A percentile compares a stretch with the other conserved stretches of the same genome.
phyloP scores from a whole-genome alignment of 2,888 invertebrate genomes.

The Philereme transversata region DNA sequence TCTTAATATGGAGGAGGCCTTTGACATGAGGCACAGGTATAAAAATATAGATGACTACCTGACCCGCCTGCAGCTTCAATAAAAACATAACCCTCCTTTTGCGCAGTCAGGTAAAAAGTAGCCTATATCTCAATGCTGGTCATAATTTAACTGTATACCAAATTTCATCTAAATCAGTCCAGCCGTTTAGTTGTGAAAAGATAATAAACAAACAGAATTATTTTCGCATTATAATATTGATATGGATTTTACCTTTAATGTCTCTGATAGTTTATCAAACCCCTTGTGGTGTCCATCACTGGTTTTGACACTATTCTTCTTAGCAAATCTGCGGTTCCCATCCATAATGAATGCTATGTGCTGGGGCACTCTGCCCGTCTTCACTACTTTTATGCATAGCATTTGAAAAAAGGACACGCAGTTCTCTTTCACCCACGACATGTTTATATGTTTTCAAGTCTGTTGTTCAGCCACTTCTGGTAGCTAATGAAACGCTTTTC shows the following conservation, averaged over 20 bases:
- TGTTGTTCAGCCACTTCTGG: slow-evolving; percentile 3
- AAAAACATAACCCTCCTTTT: no score
- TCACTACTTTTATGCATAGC: slow-evolving; percentile 87
- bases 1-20: no score
- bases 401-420: slow-evolving; percentile 90
- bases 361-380: slow-evolving; percentile 92
- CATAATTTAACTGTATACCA: no score
- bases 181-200: no score
- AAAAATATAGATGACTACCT: no score
- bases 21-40: no score
- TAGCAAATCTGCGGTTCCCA: slow-evolving; percentile 97
- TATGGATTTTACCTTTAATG: slow-evolving; percentile 84
- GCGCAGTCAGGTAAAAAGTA: no score
- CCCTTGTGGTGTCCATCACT: slow-evolving; percentile 93
- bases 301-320: slow-evolving; percentile 89
- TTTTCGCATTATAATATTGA: no score
- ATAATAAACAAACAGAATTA: no score
- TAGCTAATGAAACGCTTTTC: slow-evolving; percentile 6
- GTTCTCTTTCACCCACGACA: slow-evolving; percentile 91
- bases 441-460: slow-evolving; percentile 29
- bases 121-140: no score
- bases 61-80: no score
- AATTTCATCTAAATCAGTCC: no score
- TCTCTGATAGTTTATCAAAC: slow-evolving; percentile 92
- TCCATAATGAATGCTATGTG: slow-evolving; percentile 99